Evolutionary conservation across 2,797 vertebrate genomes (phyloP), one percentile per base, ranked within the genome.

Genomic region (Anguilla pacifica): DNA sequence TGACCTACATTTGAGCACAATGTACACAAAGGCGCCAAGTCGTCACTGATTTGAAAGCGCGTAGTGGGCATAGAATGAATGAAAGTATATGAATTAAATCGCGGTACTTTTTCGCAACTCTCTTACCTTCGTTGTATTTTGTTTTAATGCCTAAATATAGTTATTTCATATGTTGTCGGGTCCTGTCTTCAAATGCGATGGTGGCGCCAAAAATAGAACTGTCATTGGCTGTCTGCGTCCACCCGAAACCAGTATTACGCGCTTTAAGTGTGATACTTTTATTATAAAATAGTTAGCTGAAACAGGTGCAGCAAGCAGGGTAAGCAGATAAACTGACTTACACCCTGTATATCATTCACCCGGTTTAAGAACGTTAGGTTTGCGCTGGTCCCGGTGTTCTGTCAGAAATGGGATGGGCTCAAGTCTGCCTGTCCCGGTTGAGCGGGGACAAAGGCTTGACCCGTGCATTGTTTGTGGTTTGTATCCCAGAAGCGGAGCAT

Each of bases 401-500:
- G 82, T 84, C 81, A 83, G 81, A 57, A 84, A 57, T 31, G n/a
- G 53, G 51, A 55, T 57, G n/a, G 51, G 39, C 22, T 59, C 6
- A 6, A 1, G 70, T 39, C 84, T 22, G 35, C 49, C 51, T 84
- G 28, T 84, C 35, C 61, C 15, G 57, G 35, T n/a, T 70, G 61
- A 46, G 39, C 61, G 19, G 35, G 53, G 25, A 43, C 57, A 51
- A 85, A 67, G 46, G 46, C 22, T 51, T 82, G 46, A 82, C 39
- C 84, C 77, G 2, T 57, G 59, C 83, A 35, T 28, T 53, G 84
- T 11, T 74, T 51, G 89, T 88, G 43, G 46, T 90, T 88, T 86
- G 43, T 28, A 86, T 49, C 77, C 83, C 96, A 97, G 98, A 98
- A 91, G 97, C 97, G 2, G 98, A 99, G 91, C 98, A 99, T 86